These are phyloP conservation scores for Stenoptilia bipunctidactyla DNA, from an alignment of 2,888 invertebrate genomes.

Conservation along the genomic window DNA sequence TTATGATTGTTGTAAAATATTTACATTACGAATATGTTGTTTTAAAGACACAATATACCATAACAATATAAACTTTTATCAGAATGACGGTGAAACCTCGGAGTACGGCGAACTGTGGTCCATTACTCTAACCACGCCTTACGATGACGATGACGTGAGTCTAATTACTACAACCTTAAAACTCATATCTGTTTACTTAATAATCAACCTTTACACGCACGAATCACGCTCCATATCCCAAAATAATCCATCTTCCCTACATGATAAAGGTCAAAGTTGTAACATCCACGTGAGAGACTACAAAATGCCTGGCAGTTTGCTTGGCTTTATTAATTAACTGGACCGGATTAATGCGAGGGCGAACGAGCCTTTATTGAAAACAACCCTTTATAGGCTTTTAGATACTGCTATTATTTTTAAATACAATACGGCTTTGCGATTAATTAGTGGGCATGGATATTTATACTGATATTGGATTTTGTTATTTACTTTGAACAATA, in stretches of 20 bases:
- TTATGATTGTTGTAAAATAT: no score
- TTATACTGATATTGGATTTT: no score
- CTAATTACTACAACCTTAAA: neutral
- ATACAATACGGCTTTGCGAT: neutral
- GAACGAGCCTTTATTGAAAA: no score
- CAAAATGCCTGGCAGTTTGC: constrained; percentile 19
- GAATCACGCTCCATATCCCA: neutral
- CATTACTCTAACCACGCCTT: neutral
- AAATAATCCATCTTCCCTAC: neutral
- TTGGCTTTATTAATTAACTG: constrained; percentile 46
- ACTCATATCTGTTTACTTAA: no score
- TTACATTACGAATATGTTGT: no score
- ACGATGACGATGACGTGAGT: neutral
- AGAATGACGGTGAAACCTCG: neutral
- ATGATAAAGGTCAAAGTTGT: neutral
- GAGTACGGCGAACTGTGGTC: neutral
- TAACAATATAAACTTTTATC: neutral
- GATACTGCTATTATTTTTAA: neutral
- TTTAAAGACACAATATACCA: no score
- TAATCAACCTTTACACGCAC: neutral
- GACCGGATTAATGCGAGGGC: constrained; percentile 46
- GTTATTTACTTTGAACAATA: no score
- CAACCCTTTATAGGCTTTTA: neutral
- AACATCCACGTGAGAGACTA: constrained; percentile 2
- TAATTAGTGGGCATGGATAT: no score